Percentiles rank a stretch among this genome's conserved stretches.
Evolutionary conservation across 2,797 vertebrate genomes (phyloP).

Genomic region (Cygnus olor): DNA sequence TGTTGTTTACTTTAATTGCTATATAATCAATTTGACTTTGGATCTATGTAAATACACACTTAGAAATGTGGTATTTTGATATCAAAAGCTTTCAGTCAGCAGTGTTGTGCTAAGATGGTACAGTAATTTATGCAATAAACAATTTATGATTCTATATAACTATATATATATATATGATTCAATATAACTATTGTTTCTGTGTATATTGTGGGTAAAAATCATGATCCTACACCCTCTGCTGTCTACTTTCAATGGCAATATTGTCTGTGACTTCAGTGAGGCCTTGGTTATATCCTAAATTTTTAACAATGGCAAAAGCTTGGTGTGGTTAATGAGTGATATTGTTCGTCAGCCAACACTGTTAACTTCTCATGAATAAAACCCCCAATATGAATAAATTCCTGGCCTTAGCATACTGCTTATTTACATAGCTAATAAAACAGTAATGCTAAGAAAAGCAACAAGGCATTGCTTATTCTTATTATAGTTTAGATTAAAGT

Average conservation of each 20-base stretch:
- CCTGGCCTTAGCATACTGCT: background rate
- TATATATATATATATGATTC: background rate
- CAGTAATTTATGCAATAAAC: background rate
- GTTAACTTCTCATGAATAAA: background rate
- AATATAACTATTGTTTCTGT: background rate
- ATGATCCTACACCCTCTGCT: background rate
- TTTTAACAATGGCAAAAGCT: background rate
- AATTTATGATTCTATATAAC: background rate
- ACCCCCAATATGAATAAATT: background rate
- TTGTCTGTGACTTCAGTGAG: background rate
- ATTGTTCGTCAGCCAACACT: background rate
- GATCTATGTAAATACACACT: background rate
- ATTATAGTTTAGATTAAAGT: background rate
- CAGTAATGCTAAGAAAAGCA: background rate
- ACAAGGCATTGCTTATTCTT: background rate
- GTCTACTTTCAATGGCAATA: background rate
- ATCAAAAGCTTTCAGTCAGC: background rate
- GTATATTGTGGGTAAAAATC: background rate
- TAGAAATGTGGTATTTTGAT: background rate
- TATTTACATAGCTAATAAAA: background rate
- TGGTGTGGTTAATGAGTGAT: background rate
- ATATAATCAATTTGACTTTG: background rate
- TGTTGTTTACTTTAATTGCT: background rate
- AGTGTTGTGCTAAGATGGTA: background rate
- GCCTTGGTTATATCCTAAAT: background rate